Percentiles rank a stretch among this genome's conserved stretches.
Conservation (phyloP, 2,113 vertebrate species). For the Bucco capensis region DNA sequence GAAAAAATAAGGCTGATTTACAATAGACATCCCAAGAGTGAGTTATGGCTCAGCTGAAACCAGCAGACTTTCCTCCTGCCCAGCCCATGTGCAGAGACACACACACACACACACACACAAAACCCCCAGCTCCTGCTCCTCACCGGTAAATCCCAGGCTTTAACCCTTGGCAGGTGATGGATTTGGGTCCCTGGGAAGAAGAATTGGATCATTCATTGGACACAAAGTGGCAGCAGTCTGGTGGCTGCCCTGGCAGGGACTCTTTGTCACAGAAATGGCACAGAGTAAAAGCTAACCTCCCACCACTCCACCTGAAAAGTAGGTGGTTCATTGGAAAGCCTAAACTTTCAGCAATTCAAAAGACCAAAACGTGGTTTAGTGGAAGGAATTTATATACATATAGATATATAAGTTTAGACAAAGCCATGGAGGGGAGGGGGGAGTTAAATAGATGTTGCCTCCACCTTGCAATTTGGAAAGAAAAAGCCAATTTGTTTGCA, state of each 20-base stretch:
- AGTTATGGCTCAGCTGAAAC: constrained; percentile 37
- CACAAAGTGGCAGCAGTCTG: not conserved
- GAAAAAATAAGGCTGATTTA: constrained; percentile 64
- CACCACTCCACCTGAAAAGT: not conserved
- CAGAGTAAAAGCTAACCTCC: not conserved
- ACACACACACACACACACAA: not conserved
- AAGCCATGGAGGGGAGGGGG: not conserved
- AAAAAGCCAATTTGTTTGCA: constrained; percentile 36
- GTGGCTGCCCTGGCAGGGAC: not conserved
- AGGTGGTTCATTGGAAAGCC: not conserved
- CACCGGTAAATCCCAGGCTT: not conserved
- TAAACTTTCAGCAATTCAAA: constrained; percentile 36
- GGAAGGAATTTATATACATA: not conserved
- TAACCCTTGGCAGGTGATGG: not conserved
- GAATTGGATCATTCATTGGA: not conserved
- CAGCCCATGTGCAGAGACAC: not conserved
- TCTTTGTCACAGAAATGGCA: not conserved
- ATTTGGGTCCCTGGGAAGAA: not conserved
- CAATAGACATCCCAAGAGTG: constrained; percentile 39
- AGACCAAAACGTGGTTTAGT: not conserved
- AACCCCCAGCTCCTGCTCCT: not conserved
- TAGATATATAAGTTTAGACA: not conserved
- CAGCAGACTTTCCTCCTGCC: constrained; percentile 45
- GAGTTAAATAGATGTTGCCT: not conserved
- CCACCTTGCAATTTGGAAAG: constrained; percentile 24